Evolutionary conservation across 2,113 vertebrate genomes (phyloP).

Genomic region (Paramisgurnus dabryanus): DNA sequence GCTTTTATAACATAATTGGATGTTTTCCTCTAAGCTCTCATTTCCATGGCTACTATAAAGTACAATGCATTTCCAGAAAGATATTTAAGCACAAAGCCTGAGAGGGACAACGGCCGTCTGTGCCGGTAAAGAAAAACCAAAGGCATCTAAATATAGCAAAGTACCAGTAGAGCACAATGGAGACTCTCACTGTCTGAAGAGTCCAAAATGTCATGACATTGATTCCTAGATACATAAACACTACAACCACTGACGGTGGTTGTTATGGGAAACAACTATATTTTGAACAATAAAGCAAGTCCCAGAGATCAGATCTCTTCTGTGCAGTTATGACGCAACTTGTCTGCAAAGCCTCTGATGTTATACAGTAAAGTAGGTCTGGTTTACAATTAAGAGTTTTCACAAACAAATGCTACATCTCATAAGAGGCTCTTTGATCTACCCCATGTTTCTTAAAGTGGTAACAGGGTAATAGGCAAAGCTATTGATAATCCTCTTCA

Average conservation of each 20-base stretch:
- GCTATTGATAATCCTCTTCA: conserved; percentile 61
- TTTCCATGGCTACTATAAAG: background rate
- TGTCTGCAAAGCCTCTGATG: background rate
- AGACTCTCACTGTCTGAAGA: background rate
- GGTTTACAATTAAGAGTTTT: conserved; percentile 9
- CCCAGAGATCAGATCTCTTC: background rate
- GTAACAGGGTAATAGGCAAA: conserved; percentile 69
- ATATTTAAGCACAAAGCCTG: background rate
- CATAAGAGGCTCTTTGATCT: conserved; percentile 59
- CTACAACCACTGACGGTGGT: background rate
- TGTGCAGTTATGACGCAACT: background rate
- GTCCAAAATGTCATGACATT: background rate
- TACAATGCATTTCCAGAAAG: background rate
- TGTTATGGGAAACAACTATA: background rate
- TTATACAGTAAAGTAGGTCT: background rate
- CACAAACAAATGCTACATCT: conserved; percentile 19
- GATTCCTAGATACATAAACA: background rate
- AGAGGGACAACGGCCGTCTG: background rate
- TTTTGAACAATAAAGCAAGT: background rate
- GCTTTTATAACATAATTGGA: background rate
- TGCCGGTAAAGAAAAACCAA: conserved; percentile 6
- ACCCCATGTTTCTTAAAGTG: conserved; percentile 49
- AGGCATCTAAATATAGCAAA: conserved; percentile 14
- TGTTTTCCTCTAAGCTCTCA: background rate
- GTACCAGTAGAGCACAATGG: background rate